Percentiles rank a stretch among this genome's conserved stretches.
phyloP scores from a whole-genome alignment of 2,113 vertebrate species.

The Tringa solitaria region DNA sequence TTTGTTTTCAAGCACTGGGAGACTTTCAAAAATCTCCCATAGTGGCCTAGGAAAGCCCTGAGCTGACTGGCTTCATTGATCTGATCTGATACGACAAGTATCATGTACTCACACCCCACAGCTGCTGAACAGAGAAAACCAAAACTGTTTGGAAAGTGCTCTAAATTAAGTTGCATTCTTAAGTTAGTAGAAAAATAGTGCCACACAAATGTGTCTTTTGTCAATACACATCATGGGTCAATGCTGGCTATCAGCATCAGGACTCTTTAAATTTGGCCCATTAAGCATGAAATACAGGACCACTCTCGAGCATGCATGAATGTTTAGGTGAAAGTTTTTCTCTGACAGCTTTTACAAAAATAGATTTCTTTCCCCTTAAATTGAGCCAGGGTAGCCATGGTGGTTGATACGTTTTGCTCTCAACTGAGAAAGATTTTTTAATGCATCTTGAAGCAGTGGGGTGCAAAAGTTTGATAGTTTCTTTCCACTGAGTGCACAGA shows the following conservation, averaged over 20 bases:
- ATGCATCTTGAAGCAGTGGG: constrained; percentile 27
- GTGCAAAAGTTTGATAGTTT: constrained; percentile 54
- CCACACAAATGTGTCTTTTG: not conserved
- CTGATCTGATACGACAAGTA: not conserved
- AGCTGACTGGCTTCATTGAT: not conserved
- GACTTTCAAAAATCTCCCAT: not conserved
- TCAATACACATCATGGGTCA: not conserved
- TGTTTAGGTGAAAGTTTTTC: not conserved
- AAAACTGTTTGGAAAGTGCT: not conserved
- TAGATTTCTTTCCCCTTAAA: constrained; percentile 1
- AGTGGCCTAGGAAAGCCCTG: not conserved
- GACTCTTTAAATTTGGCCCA: not conserved
- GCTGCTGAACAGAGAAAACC: not conserved
- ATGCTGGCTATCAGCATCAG: not conserved
- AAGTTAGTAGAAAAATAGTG: not conserved
- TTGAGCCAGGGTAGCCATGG: not conserved
- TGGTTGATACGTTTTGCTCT: constrained; percentile 22
- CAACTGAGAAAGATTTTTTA: constrained; percentile 34
- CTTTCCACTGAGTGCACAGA: constrained; percentile 52
- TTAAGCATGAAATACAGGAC: not conserved
- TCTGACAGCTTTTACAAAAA: constrained; percentile 40
- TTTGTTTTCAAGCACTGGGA: not conserved
- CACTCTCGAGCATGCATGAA: not conserved
- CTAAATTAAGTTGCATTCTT: not conserved
- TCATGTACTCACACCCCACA: not conserved